Percentiles rank a stretch among this genome's conserved stretches.
These are phyloP conservation scores for Philaethria dido DNA, from an alignment of 2,888 invertebrate species.

Conservation along the genomic window DNA sequence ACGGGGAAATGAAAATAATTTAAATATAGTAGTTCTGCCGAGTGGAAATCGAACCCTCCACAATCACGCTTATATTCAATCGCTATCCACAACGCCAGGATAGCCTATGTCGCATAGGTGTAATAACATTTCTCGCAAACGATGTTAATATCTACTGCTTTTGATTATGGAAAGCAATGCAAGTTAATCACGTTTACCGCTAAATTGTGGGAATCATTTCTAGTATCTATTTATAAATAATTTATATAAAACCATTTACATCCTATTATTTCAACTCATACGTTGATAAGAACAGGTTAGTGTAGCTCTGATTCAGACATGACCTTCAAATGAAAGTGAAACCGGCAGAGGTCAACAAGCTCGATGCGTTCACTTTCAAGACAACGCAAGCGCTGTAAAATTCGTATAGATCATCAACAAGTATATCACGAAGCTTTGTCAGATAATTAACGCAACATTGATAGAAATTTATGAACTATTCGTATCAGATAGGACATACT, in stretches of 20 bases:
- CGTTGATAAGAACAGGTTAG: conserved; percentile 27
- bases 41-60: no score
- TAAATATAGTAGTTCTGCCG: no score
- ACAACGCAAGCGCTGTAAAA: conserved; percentile 30
- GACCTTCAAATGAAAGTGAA: conserved; percentile 81
- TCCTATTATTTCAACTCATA: conserved; percentile 15
- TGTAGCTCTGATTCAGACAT: conserved; percentile 47
- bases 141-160: background rate
- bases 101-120: no score
- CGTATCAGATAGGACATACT: no score
- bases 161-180: background rate
- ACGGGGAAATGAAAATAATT: no score
- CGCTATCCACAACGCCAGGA: no score
- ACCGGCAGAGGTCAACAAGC: conserved; percentile 64
- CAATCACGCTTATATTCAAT: no score
- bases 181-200: background rate
- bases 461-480: no score
- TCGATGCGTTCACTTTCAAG: conserved; percentile 39
- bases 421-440: background rate
- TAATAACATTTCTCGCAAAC: background rate
- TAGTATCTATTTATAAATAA: background rate
- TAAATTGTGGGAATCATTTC: background rate
- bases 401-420: conserved; percentile 7
- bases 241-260: conserved; percentile 6
- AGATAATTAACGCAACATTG: background rate